Evolutionary conservation across 2,888 invertebrate species (phyloP).

Genomic region (Polyploca ridens): DNA sequence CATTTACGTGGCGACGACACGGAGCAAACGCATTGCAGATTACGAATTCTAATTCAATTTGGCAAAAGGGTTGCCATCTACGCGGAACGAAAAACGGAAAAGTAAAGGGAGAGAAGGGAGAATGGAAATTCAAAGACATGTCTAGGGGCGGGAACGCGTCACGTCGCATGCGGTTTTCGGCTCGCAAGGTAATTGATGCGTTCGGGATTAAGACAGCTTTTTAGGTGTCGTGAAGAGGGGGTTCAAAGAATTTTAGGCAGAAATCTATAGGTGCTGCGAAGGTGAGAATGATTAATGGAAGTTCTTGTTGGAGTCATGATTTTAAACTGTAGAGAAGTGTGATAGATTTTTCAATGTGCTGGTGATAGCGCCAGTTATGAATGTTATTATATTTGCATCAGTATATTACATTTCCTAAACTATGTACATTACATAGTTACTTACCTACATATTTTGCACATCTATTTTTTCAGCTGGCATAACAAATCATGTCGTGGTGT

Average conservation of each 20-base stretch:
- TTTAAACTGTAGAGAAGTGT: neutral
- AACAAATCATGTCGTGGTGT: constrained; percentile 2
- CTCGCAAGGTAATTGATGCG: constrained; percentile 71
- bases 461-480: neutral
- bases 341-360: neutral
- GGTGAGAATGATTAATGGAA: constrained; percentile 4
- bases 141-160: constrained; percentile 74
- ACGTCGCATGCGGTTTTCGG: constrained; percentile 57
- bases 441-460: too few relatives aligned
- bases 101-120: constrained; percentile 34
- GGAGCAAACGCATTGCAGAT: constrained; percentile 43
- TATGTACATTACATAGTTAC: too few relatives aligned
- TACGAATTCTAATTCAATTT: constrained; percentile 74
- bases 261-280: neutral
- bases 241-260: constrained; percentile 12
- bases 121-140: constrained; percentile 71
- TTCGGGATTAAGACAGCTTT: constrained; percentile 60
- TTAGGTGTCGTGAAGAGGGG: constrained; percentile 48
- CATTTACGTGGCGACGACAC: constrained; percentile 10
- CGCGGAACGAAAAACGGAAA: constrained; percentile 65
- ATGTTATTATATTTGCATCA: too few relatives aligned
- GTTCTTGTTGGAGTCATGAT: neutral
- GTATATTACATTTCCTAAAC: too few relatives aligned
- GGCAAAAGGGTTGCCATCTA: constrained; percentile 78
- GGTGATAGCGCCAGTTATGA: neutral